Conservation (phyloP, 2,888 invertebrate species). For the Melanophora roralis region DNA sequence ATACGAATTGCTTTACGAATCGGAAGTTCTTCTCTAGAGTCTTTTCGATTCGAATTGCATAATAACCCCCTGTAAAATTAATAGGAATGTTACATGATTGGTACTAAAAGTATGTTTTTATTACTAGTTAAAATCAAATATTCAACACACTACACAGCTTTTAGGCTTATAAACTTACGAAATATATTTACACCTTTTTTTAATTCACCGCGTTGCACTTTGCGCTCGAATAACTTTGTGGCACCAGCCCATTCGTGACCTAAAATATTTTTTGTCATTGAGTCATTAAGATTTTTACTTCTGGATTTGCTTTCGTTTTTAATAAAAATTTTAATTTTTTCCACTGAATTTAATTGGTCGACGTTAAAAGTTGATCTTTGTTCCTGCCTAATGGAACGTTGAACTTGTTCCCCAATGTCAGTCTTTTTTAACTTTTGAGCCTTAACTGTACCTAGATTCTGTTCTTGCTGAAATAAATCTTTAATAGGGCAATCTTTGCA, state of each 20-base stretch:
- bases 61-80: too few species aligned
- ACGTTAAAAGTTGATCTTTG: slow-evolving; percentile 62
- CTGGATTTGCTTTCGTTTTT: slow-evolving; percentile 68
- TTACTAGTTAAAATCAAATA: too few species aligned
- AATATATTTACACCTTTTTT: slow-evolving; percentile 71
- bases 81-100: too few species aligned
- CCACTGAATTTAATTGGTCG: slow-evolving; percentile 66
- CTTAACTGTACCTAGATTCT: slow-evolving; percentile 57
- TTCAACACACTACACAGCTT: slow-evolving; percentile 65
- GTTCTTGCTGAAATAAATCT: slow-evolving; percentile 21
- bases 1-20: too few species aligned
- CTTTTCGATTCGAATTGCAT: too few species aligned
- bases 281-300: slow-evolving; percentile 60
- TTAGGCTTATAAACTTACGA: slow-evolving; percentile 72
- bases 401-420: slow-evolving; percentile 66
- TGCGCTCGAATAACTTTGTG: slow-evolving; percentile 70
- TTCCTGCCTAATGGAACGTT: slow-evolving; percentile 30
- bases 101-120: too few species aligned
- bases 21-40: too few species aligned
- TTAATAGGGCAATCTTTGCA: neutral
- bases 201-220: slow-evolving; percentile 67
- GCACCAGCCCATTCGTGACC: slow-evolving; percentile 73
- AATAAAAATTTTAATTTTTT: slow-evolving; percentile 70
- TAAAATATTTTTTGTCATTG: slow-evolving; percentile 68
- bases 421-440: slow-evolving; percentile 56